Conservation (phyloP, 1,140 invertebrate species). For the Dendrolimus punctatus region DNA sequence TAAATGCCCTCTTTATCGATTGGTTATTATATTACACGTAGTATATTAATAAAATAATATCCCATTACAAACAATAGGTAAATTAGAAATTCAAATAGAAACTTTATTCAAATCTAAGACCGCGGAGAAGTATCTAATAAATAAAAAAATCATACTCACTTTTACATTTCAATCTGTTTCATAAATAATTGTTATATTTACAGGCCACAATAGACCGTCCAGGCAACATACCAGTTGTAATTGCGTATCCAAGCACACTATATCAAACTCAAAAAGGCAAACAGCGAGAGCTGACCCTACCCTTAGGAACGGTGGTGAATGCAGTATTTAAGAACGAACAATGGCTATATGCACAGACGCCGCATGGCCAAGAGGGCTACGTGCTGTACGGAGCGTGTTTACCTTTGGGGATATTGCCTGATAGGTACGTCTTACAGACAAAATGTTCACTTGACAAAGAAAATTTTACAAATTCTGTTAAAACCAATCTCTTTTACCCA, state of each 20-base stretch:
- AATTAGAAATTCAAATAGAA: no score
- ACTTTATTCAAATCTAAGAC: no score
- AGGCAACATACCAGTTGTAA: slow-evolving; percentile 86
- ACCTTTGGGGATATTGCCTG: slow-evolving; percentile 79
- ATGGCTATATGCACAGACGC: slow-evolving; percentile 88
- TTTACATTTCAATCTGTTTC: no score
- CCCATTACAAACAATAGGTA: no score
- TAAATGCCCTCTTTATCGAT: no score
- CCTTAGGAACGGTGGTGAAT: slow-evolving; percentile 87
- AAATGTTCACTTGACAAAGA: neutral
- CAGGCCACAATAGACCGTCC: slow-evolving; percentile 81
- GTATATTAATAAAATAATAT: no score
- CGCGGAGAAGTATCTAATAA: no score
- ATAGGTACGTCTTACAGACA: slow-evolving; percentile 27
- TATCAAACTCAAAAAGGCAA: slow-evolving; percentile 82
- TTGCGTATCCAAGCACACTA: slow-evolving; percentile 81
- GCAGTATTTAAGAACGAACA: slow-evolving; percentile 87
- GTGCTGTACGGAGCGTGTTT: slow-evolving; percentile 82
- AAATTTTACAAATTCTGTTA: no score
- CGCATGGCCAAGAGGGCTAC: slow-evolving; percentile 84
- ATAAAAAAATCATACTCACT: no score
- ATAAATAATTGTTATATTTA: slow-evolving; percentile 21
- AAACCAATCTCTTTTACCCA: no score
- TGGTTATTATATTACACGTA: no score
- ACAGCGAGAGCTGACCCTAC: slow-evolving; percentile 80